Base-by-base conservation (phyloP, 1,140 invertebrate species). In the Drosophila navojoa region DNA sequence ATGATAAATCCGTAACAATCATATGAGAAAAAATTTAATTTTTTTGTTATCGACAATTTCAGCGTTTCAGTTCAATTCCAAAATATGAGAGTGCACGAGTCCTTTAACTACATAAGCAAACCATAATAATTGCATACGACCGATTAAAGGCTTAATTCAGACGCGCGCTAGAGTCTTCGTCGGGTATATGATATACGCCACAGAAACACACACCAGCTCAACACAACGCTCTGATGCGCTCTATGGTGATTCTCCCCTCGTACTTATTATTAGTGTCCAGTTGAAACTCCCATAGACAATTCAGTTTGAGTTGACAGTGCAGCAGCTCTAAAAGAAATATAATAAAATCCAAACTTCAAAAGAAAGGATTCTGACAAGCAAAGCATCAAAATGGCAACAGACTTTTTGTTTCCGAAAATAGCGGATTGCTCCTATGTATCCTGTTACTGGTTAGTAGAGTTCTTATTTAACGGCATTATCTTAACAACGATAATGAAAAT, bases 391-490 rank as follows among this genome's bases (percentile, higher is more conserved):
- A 91, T 91, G 90, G 80, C 78, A 58, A 91, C 90, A 71, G 90
- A 91, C 58, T 82, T 91, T 71, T 62, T 91, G 45, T 95, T 95
- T 92, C 93, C 94, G 25, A 95, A 95, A 93, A 93, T 93, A 87
- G 90, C 93, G 55, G 94, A 95, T 70, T 95, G 94, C 92, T 95
- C 94, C 76, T 94, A 95, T 92, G 94, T 95, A 57, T 95, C 94
- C 74, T 95, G 94, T 92, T 95, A 95, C 92, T 95, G 94, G 94
- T 94, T 92, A 93, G 94, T 92, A 69, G 15, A 11, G 1, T 5
- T 15, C 29, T 19, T 19, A 10, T 27, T 11, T 22, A 22, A 22
- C 25, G 4, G 49, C 49, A 52, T 29, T 25, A 7, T 1, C 32
- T 9, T 3, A 32, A 32, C 32, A 32, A 32, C 1, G 32, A 32